phyloP scores from a whole-genome alignment of 1,140 invertebrate species.

The Sycobia sp. region DNA sequence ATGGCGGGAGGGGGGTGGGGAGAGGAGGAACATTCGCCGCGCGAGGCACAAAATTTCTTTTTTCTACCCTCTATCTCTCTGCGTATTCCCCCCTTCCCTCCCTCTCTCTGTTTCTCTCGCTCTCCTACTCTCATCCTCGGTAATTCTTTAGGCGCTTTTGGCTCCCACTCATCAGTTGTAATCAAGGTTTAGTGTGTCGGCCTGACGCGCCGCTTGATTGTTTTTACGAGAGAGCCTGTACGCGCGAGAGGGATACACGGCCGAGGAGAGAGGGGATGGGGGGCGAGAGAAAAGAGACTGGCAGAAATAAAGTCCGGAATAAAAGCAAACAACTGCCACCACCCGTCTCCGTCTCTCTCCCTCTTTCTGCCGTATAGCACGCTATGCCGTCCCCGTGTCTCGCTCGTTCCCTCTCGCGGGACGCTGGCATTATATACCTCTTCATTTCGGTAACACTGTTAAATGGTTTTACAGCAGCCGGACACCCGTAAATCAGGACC shows the following conservation, averaged over 20 bases:
- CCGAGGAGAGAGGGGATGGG: neutral
- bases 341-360: conserved; percentile 17
- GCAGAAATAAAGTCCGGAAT: conserved; percentile 38
- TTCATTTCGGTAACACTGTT: conserved; percentile 57
- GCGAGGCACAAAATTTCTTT: neutral
- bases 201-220: conserved; percentile 53
- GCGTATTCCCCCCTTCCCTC: conserved; percentile 15
- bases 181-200: conserved; percentile 53
- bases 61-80: neutral
- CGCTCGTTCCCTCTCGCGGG: conserved; percentile 31
- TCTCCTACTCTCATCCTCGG: conserved; percentile 24
- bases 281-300: conserved; percentile 5
- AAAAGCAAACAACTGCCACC: conserved; percentile 30
- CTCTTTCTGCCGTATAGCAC: conserved; percentile 16
- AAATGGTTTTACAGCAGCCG: conserved; percentile 51
- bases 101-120: conserved; percentile 20
- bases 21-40: neutral
- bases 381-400: too few species aligned
- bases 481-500: conserved; percentile 51
- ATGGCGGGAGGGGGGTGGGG: conserved; percentile 16
- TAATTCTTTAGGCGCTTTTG: too few species aligned
- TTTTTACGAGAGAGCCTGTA: conserved; percentile 50
- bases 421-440: conserved; percentile 50
- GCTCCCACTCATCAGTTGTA: conserved; percentile 52
- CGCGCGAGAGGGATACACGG: conserved; percentile 6